Evolutionary conservation across 2,113 vertebrate genomes (phyloP), one percentile per base, ranked within the genome.

Genomic region (Dasyprocta punctata): DNA sequence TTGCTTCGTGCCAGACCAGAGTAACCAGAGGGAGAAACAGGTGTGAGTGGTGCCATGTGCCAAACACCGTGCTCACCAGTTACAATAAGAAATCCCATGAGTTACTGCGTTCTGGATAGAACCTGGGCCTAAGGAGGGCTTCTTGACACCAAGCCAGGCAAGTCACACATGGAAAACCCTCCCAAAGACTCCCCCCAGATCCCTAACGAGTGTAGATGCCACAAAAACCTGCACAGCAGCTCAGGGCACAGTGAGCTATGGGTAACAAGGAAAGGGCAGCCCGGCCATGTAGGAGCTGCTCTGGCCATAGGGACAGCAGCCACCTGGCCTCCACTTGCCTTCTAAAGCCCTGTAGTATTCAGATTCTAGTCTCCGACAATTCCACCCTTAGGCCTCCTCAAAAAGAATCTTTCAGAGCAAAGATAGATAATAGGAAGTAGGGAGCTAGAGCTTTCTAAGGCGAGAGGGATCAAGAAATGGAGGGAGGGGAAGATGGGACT

Each of bases 261-360:
- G 49, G 38, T 86, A 95, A 94, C 86, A 90, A 89, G 94, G 41
- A 56, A 90, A 92, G 54, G 58, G 60, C 30, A 92, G 67, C 58
- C 28, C 49, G 33, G 54, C 24, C 14, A 86, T 47, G 44, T 71
- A 26, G 26, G 11, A 11, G 54, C 56, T 85, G 14, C 14, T 12
- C n/a, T 47, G 33, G 73, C 56, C 9, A 36, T 41, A 16, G 67
- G 9, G 56, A 93, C 38, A 73, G 58, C 91, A 56, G 28, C 38
- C 20, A 38, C n/a, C 24, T 89, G 56, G 3, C 49, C 38, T 81
- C 54, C 33, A 61, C 30, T 10, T 78, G 54, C 78, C n/a, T 86
- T 92, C 77, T 82, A 54, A 69, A 93, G 52, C 81, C 86, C 75
- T 30, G 12, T 89, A 49, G n/a, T 3, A 80, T 2, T 6, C 52